A percentile compares a stretch with the other conserved stretches of the same genome.
phyloP scores from a whole-genome alignment of 2,797 vertebrate species.

The Schizothorax lantsangensis region DNA sequence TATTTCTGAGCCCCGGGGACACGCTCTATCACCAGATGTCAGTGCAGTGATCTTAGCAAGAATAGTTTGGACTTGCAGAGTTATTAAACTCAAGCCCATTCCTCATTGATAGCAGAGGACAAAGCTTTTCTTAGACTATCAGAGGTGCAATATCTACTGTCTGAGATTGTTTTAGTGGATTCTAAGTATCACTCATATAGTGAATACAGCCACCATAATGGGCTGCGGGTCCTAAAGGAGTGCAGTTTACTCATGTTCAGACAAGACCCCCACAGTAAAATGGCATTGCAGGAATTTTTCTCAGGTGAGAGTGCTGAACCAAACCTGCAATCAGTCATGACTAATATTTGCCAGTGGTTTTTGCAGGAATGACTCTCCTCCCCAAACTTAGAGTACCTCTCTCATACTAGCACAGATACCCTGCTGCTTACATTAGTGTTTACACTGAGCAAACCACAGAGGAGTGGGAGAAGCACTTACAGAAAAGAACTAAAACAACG shows the following conservation, averaged over 20 bases:
- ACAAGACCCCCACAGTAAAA: constrained; percentile 34
- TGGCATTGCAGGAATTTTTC: constrained; percentile 20
- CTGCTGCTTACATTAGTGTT: constrained; percentile 41
- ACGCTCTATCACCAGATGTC: constrained; percentile 57
- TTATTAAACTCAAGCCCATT: constrained; percentile 33
- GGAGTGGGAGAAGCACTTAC: neutral
- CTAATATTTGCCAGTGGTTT: constrained; percentile 40
- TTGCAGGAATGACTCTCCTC: constrained; percentile 24
- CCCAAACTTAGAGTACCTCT: constrained; percentile 28
- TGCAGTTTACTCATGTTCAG: constrained; percentile 1
- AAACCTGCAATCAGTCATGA: constrained; percentile 40
- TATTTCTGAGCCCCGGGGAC: constrained; percentile 49
- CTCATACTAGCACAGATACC: constrained; percentile 32
- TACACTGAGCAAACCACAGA: constrained; percentile 33
- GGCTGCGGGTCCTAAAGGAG: constrained; percentile 8
- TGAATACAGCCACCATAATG: neutral
- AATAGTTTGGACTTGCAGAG: constrained; percentile 50
- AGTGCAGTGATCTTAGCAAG: constrained; percentile 18
- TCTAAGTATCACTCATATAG: constrained; percentile 11
- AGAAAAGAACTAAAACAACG: constrained; percentile 13
- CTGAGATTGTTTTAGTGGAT: constrained; percentile 1
- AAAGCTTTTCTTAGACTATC: constrained; percentile 41
- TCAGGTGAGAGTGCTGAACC: constrained; percentile 44
- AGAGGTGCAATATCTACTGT: neutral
- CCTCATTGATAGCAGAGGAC: constrained; percentile 50